Evolutionary conservation across 1,140 invertebrate genomes (phyloP).

Genomic region (Stegodyphus dumicola): DNA sequence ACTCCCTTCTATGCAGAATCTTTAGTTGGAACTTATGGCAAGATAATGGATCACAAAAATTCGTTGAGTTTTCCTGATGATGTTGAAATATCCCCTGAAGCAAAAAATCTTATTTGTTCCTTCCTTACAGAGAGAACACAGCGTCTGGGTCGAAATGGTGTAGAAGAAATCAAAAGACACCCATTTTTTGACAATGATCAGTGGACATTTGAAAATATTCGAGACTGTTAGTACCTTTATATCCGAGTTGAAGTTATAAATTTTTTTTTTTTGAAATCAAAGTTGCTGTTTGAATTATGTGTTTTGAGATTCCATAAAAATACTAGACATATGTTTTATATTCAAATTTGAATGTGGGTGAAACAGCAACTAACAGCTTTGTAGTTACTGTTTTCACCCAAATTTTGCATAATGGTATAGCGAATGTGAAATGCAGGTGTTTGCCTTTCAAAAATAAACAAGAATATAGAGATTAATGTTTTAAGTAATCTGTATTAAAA

Average conservation of each 20-base stretch:
- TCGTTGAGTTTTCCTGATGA: constrained; percentile 95
- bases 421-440: too few relatives aligned
- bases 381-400: too few relatives aligned
- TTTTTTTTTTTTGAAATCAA: not conserved
- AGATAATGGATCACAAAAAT: constrained; percentile 99
- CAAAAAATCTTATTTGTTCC: constrained; percentile 91
- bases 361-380: too few relatives aligned
- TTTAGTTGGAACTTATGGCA: constrained; percentile 96
- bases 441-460: too few relatives aligned
- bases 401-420: too few relatives aligned
- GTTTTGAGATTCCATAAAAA: not conserved
- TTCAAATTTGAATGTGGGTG: too few relatives aligned
- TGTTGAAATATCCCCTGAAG: constrained; percentile 89
- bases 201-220: constrained; percentile 97
- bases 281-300: not conserved
- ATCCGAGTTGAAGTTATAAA: not conserved
- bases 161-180: constrained; percentile 95
- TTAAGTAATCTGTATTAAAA: too few relatives aligned
- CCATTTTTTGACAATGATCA: constrained; percentile 96
- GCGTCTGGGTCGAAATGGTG: constrained; percentile 91
- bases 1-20: constrained; percentile 99
- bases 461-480: too few relatives aligned
- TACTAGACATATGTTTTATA: too few relatives aligned
- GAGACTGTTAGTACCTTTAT: constrained; percentile 75
- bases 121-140: constrained; percentile 93